Evolutionary conservation across 2,113 vertebrate species (phyloP).

Genomic region (Hylia prasina): DNA sequence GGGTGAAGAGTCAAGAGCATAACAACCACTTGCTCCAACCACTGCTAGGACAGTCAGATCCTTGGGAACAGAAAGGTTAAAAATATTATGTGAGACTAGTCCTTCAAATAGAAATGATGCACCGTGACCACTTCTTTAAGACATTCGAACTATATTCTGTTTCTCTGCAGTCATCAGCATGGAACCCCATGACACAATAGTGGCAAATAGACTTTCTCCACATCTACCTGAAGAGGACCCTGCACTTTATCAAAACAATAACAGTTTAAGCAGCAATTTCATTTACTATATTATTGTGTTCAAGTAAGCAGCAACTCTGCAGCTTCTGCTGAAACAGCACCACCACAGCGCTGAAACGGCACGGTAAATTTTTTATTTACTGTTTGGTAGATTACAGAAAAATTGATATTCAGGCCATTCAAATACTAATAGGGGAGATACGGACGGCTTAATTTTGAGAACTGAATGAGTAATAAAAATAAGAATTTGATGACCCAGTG

Average conservation of each 20-base stretch:
- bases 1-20: neutral
- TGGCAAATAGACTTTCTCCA: neutral
- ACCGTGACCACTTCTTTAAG: neutral
- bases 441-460: accelerated
- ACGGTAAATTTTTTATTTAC: neutral
- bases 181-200: neutral
- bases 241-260: neutral
- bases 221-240: neutral
- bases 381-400: neutral
- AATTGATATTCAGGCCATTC: neutral
- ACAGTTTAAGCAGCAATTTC: neutral
- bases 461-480: neutral
- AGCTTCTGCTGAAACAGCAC: neutral
- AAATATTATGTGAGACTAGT: neutral
- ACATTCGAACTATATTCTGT: neutral
- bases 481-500: neutral
- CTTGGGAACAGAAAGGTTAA: neutral
- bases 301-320: neutral
- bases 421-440: neutral
- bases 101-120: neutral
- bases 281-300: neutral
- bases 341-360: neutral
- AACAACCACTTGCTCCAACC: neutral
- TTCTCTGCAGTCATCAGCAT: neutral
- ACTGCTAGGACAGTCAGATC: neutral